A percentile compares a stretch with the other conserved stretches of the same genome.
phyloP scores from a whole-genome alignment of 2,797 vertebrate genomes.

The Smutsia temminckii region DNA sequence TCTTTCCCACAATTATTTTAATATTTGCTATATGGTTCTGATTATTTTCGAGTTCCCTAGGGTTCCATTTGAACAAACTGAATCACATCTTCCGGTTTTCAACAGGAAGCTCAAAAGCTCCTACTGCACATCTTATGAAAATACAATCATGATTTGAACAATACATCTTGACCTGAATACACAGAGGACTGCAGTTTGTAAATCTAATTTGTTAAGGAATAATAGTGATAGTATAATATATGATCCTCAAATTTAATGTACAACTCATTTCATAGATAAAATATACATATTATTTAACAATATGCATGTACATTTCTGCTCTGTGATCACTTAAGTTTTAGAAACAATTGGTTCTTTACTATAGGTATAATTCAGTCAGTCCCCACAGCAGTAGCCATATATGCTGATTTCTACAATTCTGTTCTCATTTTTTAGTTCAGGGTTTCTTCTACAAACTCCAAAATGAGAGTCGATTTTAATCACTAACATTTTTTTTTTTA shows the following conservation, averaged over 20 bases:
- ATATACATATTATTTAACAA: background rate
- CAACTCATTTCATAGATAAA: background rate
- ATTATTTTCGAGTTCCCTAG: constrained; percentile 32
- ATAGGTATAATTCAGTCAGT: background rate
- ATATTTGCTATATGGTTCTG: background rate
- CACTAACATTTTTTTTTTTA: background rate
- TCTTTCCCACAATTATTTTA: constrained; percentile 33
- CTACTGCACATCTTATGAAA: background rate
- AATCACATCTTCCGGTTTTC: background rate
- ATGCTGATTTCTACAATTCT: background rate
- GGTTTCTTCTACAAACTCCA: background rate
- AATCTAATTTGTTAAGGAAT: background rate
- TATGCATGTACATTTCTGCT: background rate
- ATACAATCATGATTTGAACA: background rate
- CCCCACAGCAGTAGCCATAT: background rate
- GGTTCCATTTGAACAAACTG: background rate
- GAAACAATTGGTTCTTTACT: background rate
- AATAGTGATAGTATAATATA: background rate
- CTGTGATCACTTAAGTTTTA: background rate
- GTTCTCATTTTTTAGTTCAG: background rate
- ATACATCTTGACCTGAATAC: background rate
- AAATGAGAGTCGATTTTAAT: background rate
- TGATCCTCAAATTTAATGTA: background rate
- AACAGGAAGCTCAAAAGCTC: background rate
- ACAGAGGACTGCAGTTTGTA: background rate